phyloP scores from a whole-genome alignment of 2,113 vertebrate genomes.

The human region GRCh38 chr16:14527501-14528000 shows the following conservation, averaged over 20 bases:
- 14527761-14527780: not conserved
- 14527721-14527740: not conserved
- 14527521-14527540: not conserved
- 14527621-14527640: not conserved
- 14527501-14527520: not conserved
- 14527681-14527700: not conserved
- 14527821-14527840: not conserved
- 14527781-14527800: not conserved
- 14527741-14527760: not conserved
- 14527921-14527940: not conserved
- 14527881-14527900: not conserved
- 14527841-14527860: not conserved
- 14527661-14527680: not conserved
- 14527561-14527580: not conserved
- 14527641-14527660: not conserved
- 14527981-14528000: not conserved
- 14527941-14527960: not conserved
- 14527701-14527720: not conserved
- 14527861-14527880: not conserved
- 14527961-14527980: not conserved
- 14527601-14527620: not conserved
- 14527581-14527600: not conserved
- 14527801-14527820: not conserved
- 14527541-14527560: not conserved
- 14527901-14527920: not conserved